These are phyloP conservation scores for Zaprionus capensis DNA, from an alignment of 1,140 invertebrate genomes.

Conservation along the genomic window DNA sequence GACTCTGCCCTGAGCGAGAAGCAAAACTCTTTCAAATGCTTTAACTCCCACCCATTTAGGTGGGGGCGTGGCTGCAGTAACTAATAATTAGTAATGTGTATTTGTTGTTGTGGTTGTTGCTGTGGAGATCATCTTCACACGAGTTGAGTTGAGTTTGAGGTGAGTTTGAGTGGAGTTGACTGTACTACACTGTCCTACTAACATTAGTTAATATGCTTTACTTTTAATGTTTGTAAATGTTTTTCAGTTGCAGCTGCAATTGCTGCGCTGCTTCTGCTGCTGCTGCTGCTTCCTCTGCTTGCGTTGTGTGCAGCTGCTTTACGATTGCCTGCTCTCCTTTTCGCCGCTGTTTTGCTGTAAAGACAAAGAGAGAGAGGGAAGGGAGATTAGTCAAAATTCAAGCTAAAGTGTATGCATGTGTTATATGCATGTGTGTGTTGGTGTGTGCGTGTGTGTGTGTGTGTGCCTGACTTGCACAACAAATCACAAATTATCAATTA, in stretches of 20 bases:
- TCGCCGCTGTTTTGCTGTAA: constrained; percentile 67
- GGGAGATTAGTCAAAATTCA: constrained; percentile 39
- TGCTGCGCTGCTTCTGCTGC: constrained; percentile 4
- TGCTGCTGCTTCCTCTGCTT: constrained; percentile 4
- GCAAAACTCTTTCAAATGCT: constrained; percentile 54
- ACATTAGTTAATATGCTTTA: constrained; percentile 56
- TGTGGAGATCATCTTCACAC: constrained; percentile 79
- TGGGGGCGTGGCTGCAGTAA: constrained; percentile 27
- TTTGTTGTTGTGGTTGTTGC: constrained; percentile 36
- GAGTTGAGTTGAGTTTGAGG: constrained; percentile 61
- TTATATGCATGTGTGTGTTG: not conserved
- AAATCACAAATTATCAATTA: constrained; percentile 60
- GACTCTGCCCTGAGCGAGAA: constrained; percentile 21
- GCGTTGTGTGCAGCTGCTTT: constrained; percentile 38
- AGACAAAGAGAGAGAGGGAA: constrained; percentile 41
- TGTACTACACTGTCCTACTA: constrained; percentile 62
- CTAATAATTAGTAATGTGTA: constrained; percentile 25
- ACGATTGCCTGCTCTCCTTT: constrained; percentile 76
- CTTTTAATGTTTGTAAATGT: constrained; percentile 30
- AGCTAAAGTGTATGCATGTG: constrained; percentile 2
- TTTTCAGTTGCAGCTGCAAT: constrained; percentile 36
- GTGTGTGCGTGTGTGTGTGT: not conserved
- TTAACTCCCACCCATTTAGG: constrained; percentile 14
- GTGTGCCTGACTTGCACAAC: constrained; percentile 42
- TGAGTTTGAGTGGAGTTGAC: constrained; percentile 73